phyloP scores from a whole-genome alignment of 2,888 invertebrate genomes.

The Limnephilus rhombicus region DNA sequence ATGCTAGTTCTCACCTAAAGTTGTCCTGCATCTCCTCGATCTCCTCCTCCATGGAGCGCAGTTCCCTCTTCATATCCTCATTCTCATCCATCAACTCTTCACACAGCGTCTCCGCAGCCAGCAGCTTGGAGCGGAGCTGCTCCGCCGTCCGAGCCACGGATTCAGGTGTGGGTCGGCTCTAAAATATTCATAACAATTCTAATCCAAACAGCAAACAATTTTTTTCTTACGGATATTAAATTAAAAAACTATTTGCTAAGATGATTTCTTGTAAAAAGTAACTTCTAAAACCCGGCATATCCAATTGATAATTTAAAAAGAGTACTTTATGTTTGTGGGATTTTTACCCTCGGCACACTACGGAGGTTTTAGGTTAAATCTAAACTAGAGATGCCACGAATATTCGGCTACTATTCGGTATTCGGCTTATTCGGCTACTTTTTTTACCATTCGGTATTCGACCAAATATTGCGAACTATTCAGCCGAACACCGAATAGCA shows the following conservation, averaged over 20 bases:
- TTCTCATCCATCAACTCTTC: constrained; percentile 98
- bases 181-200: constrained; percentile 55
- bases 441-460: too few relatives aligned
- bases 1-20: constrained; percentile 79
- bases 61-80: constrained; percentile 94
- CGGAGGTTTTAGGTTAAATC: too few relatives aligned
- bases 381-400: too few relatives aligned
- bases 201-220: not conserved
- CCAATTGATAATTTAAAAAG: too few relatives aligned
- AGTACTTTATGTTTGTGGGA: too few relatives aligned
- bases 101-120: constrained; percentile 93
- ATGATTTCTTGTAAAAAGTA: not conserved
- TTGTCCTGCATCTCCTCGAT: constrained; percentile 99
- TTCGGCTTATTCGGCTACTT: too few relatives aligned
- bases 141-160: constrained; percentile 80
- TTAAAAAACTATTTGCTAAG: not conserved
- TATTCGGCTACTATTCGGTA: too few relatives aligned
- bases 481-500: too few relatives aligned
- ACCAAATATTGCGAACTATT: too few relatives aligned
- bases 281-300: too few relatives aligned
- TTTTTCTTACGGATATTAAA: not conserved
- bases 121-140: constrained; percentile 88
- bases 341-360: too few relatives aligned
- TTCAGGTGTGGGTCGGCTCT: constrained; percentile 78
- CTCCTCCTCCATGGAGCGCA: constrained; percentile 95